Base-by-base conservation (phyloP, 1,140 invertebrate species). In the Thereuonema tuberculata region DNA sequence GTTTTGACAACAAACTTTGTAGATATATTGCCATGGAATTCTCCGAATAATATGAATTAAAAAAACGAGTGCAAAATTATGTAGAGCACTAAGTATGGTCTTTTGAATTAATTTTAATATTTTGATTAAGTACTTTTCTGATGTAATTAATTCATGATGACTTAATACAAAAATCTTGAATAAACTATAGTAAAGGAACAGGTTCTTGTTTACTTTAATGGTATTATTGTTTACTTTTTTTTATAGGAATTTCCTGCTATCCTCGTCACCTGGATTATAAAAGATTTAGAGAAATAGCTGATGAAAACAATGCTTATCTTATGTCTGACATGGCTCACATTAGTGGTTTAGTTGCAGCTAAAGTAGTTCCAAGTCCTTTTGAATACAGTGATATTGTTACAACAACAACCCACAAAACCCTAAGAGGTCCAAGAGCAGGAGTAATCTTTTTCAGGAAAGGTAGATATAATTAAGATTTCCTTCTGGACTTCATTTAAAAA, bases 321-420 rank as follows among this genome's bases (percentile, higher is more conserved):
- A 81, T 97, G 76, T 85, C 90, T 47, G 94, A 98, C 71, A 98
- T 98, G 92, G 89, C 93, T 15, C 93, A 97, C 71, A 83, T 98
- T 52, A 85, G 89, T 63, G 93, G 93, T 21, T 75, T 97, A 27
- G 92, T 98, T 1, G 87, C 93, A 50, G 89, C 89, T 65, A 82
- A 83, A 50, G 69, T 93, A 2, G 86, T 89, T 55, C 86, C 93
- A 15, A 89, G 84, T 72, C 94, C 94, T 0, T 97, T 98, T 71
- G 84, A 93, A 67, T 87, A 88, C 68, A 86, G 89, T 68, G 93
- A 99, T 74, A 80, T 99, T 68, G 94, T 98, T 5, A 87, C 87
- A 0, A 79, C 81, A 2, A 82, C 81, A 15, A 83, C 81, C n/a
- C 81, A 82, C 64, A 82, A 82, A 67, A 80, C 80, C 20, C 70